phyloP scores from a whole-genome alignment of 1,140 invertebrate species.

The Bicyclus anynana region DNA sequence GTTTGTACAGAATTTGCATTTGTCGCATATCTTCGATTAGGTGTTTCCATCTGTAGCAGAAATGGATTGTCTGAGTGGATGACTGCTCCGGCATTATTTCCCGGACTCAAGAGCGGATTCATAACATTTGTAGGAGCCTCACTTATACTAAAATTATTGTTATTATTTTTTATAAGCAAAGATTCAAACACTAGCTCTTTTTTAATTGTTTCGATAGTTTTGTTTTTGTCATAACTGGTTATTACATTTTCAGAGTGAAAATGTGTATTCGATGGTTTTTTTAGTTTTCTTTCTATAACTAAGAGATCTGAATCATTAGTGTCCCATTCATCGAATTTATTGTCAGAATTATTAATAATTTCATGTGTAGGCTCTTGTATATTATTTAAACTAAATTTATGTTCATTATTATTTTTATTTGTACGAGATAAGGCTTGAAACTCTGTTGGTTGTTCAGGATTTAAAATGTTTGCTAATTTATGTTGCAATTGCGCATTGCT shows the following conservation, averaged over 20 bases:
- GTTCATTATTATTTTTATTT: background rate
- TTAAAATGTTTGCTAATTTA: background rate
- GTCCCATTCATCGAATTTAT: no score
- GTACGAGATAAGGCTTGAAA: background rate
- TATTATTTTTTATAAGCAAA: slow-evolving; percentile 10
- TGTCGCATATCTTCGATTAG: no score
- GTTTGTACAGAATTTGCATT: no score
- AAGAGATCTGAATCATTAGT: no score
- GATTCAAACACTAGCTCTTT: slow-evolving; percentile 20
- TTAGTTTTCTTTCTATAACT: no score
- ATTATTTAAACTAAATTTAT: background rate
- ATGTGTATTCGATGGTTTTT: background rate
- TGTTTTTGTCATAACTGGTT: background rate
- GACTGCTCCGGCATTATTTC: background rate
- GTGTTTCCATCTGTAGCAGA: background rate
- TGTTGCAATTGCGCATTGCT: background rate
- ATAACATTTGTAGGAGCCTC: background rate
- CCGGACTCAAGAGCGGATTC: background rate
- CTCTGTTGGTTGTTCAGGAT: background rate
- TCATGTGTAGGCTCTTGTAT: background rate
- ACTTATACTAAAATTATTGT: background rate
- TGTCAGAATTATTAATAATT: background rate
- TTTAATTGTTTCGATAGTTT: slow-evolving; percentile 6
- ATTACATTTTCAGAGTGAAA: background rate
- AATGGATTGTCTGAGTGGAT: background rate